A percentile compares a stretch with the other conserved stretches of the same genome.
phyloP scores from a whole-genome alignment of 1,140 invertebrate species.

The Himalopsyche phryganea region DNA sequence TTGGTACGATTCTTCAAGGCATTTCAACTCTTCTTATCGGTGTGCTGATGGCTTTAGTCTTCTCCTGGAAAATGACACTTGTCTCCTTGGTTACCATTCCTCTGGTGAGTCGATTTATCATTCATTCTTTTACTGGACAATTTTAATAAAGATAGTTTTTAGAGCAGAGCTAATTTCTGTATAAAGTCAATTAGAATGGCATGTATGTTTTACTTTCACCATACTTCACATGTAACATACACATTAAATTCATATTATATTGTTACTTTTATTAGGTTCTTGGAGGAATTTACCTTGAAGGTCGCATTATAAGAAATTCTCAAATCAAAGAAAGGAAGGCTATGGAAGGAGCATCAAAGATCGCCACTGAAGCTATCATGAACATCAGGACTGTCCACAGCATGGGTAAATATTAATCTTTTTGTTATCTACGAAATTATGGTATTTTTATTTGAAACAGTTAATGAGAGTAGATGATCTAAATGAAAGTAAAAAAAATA shows the following conservation, averaged over 20 bases:
- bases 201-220: no score
- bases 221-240: no score
- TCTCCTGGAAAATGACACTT: slow-evolving; percentile 78
- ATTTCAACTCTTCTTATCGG: slow-evolving; percentile 69
- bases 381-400: slow-evolving; percentile 77
- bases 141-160: no score
- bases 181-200: no score
- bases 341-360: slow-evolving; percentile 62
- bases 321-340: slow-evolving; percentile 57
- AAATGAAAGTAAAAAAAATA: no score
- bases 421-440: no score
- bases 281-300: slow-evolving; percentile 46
- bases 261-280: slow-evolving; percentile 40
- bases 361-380: slow-evolving; percentile 73
- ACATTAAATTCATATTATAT: no score
- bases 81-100: slow-evolving; percentile 76
- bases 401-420: slow-evolving; percentile 47
- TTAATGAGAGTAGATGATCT: no score
- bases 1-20: slow-evolving; percentile 76
- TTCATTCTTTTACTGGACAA: no score
- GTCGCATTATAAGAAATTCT: slow-evolving; percentile 41
- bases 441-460: no score
- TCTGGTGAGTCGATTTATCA: slow-evolving; percentile 52
- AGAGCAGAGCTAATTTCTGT: no score
- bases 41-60: slow-evolving; percentile 70